phyloP scores from a whole-genome alignment of 2,113 vertebrate genomes.

The Sinocyclocheilus grahami region DNA sequence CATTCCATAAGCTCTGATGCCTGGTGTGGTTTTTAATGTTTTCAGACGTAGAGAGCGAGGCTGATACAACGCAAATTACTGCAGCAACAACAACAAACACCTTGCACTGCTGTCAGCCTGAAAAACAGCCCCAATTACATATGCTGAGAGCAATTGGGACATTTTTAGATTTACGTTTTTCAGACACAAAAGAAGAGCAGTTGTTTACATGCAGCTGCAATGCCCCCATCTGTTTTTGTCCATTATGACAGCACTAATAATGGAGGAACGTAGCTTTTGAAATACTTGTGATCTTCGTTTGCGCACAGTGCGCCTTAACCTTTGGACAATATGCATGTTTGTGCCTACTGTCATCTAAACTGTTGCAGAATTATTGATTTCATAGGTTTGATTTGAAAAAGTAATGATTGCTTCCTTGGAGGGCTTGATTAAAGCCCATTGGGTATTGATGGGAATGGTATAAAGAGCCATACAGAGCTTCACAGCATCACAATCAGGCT shows the following conservation, averaged over 20 bases:
- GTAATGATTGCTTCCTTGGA: conserved; percentile 76
- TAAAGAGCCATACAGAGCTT: conserved; percentile 57
- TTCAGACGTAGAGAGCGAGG: conserved; percentile 74
- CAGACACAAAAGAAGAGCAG: conserved; percentile 41
- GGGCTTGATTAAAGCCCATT: conserved; percentile 78
- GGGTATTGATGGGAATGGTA: conserved; percentile 71
- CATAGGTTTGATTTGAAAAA: conserved; percentile 78
- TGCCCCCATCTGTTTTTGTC: conserved; percentile 45
- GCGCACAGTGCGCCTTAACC: conserved; percentile 18
- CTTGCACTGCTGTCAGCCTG: conserved; percentile 55
- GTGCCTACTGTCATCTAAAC: conserved; percentile 75
- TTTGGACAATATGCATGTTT: conserved; percentile 37
- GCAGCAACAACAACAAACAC: conserved; percentile 55
- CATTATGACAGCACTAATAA: conserved; percentile 47
- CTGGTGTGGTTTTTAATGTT: conserved; percentile 67
- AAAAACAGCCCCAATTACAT: conserved; percentile 67
- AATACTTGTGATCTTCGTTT: conserved; percentile 43
- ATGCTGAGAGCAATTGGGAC: conserved; percentile 67
- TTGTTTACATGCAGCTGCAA: conserved; percentile 51
- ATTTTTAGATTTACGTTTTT: conserved; percentile 63
- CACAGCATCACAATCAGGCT: conserved; percentile 63
- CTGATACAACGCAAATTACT: conserved; percentile 75
- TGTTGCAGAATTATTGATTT: conserved; percentile 76
- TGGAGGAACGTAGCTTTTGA: conserved; percentile 47
- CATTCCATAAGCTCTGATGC: conserved; percentile 63